Evolutionary conservation across 2,113 vertebrate genomes (phyloP), one percentile per base, ranked within the genome.

Genomic region (Verasper variegatus): DNA sequence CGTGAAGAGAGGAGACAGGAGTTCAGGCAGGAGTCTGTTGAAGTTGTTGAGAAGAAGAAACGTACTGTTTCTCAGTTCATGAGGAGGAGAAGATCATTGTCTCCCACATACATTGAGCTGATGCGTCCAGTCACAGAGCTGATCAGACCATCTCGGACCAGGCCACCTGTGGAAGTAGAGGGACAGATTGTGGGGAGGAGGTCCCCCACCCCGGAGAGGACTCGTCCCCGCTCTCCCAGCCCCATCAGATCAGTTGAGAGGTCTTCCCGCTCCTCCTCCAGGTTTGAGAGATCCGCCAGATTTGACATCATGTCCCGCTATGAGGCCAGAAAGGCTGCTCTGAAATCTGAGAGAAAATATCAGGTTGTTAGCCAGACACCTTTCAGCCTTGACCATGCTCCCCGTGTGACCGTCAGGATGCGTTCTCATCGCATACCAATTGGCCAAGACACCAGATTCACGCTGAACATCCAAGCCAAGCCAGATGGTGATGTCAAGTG

Each of bases 291-390:
- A 47, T 96, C 97, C 51, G 97, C 98, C 68, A 95, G 97, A 89
- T 99, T 99, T 93, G 98, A 99, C 89, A 99, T 99, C 80, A 99
- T 99, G 94, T 98, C 98, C 69, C 96, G 98, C 72, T 99, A 99
- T 0, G 98, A 99, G 85, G 96, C 98, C 75, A 97, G 96, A 94
- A 99, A 99, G 93, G 95, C 98, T 71, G 96, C 98, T 90, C 81
- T 99, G 76, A 99, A 99, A 91, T 96, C 97, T 73, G 98, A 99
- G 92, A 95, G 97, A 83, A 97, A 96, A 81, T 98, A 97, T 0
- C 96, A 98, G 90, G 96, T 98, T 76, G 93, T 99, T 63, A 98
- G 95, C 85, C 98, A 99, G 85, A 95, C 97, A 74, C 98, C 98
- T 27, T 99, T 99, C 88, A 98, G 97, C 2, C 92, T 99, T 78